Evolutionary conservation across 1,140 invertebrate species (phyloP).

Genomic region (Druon quercuslanigerum): DNA sequence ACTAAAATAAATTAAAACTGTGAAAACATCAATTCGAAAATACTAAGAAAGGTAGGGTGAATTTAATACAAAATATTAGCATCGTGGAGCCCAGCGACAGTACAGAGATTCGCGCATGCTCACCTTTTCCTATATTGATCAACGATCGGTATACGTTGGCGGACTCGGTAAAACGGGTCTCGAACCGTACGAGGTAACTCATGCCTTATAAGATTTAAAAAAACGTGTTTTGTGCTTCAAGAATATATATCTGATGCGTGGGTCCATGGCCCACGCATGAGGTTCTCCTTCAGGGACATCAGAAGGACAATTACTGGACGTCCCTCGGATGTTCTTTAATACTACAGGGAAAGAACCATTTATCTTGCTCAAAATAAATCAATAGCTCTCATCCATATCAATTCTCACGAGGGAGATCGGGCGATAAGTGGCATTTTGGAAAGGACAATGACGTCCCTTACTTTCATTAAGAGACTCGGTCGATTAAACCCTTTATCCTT

Average conservation of each 20-base stretch:
- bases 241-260: background rate
- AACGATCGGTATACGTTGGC: slow-evolving; percentile 49
- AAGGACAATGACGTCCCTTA: background rate
- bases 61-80: background rate
- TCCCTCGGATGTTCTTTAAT: slow-evolving; percentile 8
- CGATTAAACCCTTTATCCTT: background rate
- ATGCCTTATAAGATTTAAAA: background rate
- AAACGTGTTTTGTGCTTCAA: background rate
- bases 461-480: background rate
- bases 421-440: slow-evolving; percentile 9
- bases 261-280: background rate
- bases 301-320: background rate
- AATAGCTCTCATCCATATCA: slow-evolving; percentile 22
- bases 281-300: slow-evolving; percentile 1
- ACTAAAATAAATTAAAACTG: too few relatives aligned
- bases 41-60: background rate
- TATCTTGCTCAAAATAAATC: slow-evolving; percentile 27
- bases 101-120: slow-evolving; percentile 34
- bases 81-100: slow-evolving; percentile 24
- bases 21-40: background rate
- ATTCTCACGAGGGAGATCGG: slow-evolving; percentile 16
- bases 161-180: slow-evolving; percentile 35
- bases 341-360: slow-evolving; percentile 10
- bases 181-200: slow-evolving; percentile 29
- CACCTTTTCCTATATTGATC: slow-evolving; percentile 54